Evolutionary conservation across 2,888 invertebrate genomes (phyloP), one percentile per base, ranked within the genome.

Genomic region (Pachymerium ferrugineum): DNA sequence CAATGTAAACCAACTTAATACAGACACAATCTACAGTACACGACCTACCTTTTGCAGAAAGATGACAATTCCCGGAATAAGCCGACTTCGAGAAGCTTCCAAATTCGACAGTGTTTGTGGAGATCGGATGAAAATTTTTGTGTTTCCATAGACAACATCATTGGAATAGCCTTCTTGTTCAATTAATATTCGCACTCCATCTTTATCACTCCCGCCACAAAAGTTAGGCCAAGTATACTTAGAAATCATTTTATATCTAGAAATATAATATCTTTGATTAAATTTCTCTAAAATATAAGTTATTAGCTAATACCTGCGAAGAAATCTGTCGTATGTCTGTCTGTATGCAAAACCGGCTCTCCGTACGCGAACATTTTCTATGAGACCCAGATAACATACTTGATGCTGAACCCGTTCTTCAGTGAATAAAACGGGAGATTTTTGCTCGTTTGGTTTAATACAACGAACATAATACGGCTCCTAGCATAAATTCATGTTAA

Each of bases 141-240:
- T 97, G 79, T 93, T 92, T 14, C 98, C 98, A 80, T 91, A 97
- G 82, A 93, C 93, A 22, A 96, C 95, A 81, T 98, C 97, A 35
- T 89, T 84, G 1, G 88, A 82, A 78, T 90, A 89, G 42, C 89
- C 88, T 79, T 90, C 87, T 78, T 94, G 93, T 70, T 91, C 87
- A 78, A 97, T 87, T 76, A 99, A 88, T 76, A 91, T 90, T 80
- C 89, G 86, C 2, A 93, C 93, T 1, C 94, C 97, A 77, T 96
- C 94, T 80, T 88, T 88, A 78, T 91, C 90, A 73, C 84, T 85
- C 73, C 89, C 89, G 3, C 89, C 88, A 75, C 90, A 88, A 86
- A 91, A 97, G 85, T 95, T 97, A 35, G 98, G 98, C 98, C 98
- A 98, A 1, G 97, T 98, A 83, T 90, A 91, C 81, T 91, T 90